Base-by-base conservation (phyloP, 2,113 vertebrate species). In the Melanocharis versteri region DNA sequence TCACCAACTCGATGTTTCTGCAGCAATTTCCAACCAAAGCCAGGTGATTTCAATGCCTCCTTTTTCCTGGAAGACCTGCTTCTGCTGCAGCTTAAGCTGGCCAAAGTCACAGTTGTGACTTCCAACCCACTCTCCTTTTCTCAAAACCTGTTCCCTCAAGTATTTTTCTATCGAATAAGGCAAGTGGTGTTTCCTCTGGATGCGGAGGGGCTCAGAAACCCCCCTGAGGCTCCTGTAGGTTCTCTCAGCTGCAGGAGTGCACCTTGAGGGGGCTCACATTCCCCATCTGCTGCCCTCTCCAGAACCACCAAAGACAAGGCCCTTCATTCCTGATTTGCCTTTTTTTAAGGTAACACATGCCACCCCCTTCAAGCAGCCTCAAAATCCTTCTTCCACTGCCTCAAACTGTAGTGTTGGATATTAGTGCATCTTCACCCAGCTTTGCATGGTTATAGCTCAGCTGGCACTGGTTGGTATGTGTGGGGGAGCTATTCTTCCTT, bases 281-380 rank as follows among this genome's bases (percentile, higher is more conserved):
- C 24, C 12, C 8, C 18, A 26, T 65, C 21, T 3, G 30, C 23
- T 82, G 17, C 30, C 15, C 37, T 12, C 19, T 71, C 30, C 42
- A 75, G 35, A 69, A 69, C 37, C 37, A 56, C 27, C 18, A 6
- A 57, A 57, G 13, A 42, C 50, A 35, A 35, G 24, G 18, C 48
- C 42, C 35, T 93, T 76, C 9, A 10, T 35, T 75, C 64, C 37
- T 39, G 11, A 15, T 66, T 70, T 73, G 30, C 30, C 48, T 50
- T 31, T 86, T 86, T 24, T 54, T 39, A 28, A 24, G 50, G 30
- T 79, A 70, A 28, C 2, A 3, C 0, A 0, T 18, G 15, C 2
- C 5, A 48, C 37, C n/a, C 21, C 62, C 17, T 40, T 54, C 26
- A 58, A 48, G 13, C 14, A 80, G 9, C 19, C 42, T 75, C 45